Percentiles rank a stretch among this genome's conserved stretches.
phyloP scores from a whole-genome alignment of 2,888 invertebrate species.

The Platyscelio sp. region DNA sequence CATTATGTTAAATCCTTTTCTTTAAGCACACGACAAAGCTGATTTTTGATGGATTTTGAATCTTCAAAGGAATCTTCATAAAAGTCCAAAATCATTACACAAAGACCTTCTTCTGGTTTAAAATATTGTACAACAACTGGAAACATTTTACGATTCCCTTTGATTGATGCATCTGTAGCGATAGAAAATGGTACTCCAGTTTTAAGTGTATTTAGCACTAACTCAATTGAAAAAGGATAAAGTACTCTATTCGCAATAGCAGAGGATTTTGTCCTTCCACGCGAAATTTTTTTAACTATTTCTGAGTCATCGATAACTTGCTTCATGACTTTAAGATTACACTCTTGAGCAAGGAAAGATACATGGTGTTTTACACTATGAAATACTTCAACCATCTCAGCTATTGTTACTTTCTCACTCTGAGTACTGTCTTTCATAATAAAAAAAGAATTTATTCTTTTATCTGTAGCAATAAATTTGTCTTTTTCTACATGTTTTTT shows the following conservation, averaged over 20 bases:
- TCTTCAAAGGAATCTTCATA: neutral
- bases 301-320: conserved; percentile 14
- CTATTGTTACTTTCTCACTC: conserved; percentile 4
- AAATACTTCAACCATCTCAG: conserved; percentile 4
- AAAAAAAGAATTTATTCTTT: conserved; percentile 5
- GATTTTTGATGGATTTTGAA: conserved; percentile 2
- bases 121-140: conserved; percentile 14
- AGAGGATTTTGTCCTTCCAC: conserved; percentile 14
- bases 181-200: neutral
- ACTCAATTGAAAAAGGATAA: conserved; percentile 1
- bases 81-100: neutral
- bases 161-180: neutral
- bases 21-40: neutral
- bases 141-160: conserved; percentile 1
- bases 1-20: neutral
- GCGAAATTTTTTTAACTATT: conserved; percentile 1
- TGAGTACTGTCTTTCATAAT: neutral
- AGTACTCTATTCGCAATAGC: neutral
- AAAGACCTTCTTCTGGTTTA: neutral
- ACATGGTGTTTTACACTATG: conserved; percentile 10
- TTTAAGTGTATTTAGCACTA: neutral
- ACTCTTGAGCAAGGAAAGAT: conserved; percentile 16
- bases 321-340: neutral
- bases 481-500: neutral
- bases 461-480: neutral